Conservation (phyloP, 2,113 vertebrate genomes). For the Tachuris rubrigastra region DNA sequence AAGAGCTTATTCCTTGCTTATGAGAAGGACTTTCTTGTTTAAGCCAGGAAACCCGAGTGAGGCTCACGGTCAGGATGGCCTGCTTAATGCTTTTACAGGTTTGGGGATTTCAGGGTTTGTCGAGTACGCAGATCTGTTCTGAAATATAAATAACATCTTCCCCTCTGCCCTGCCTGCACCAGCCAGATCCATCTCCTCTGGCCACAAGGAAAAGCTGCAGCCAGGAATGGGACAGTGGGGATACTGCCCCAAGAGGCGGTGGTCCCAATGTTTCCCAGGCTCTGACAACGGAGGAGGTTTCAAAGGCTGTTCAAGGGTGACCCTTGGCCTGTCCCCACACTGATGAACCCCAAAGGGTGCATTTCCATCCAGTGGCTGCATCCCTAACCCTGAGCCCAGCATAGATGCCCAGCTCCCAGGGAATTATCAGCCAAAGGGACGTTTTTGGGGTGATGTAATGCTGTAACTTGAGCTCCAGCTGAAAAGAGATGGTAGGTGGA, state of each 20-base stretch:
- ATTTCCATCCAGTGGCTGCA: not conserved
- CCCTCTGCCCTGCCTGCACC: not conserved
- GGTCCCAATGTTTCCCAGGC: fast-evolving
- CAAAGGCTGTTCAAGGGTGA: not conserved
- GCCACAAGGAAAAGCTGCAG: not conserved
- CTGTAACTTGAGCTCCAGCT: slow-evolving; percentile 48
- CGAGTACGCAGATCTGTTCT: not conserved
- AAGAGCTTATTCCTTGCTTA: slow-evolving; percentile 29
- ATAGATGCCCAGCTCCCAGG: not conserved
- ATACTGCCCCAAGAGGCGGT: fast-evolving
- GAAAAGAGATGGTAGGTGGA: slow-evolving; percentile 45
- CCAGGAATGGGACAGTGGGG: not conserved
- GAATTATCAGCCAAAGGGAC: slow-evolving; percentile 43
- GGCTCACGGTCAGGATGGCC: slow-evolving; percentile 36
- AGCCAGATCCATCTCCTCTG: not conserved
- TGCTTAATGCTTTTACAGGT: slow-evolving; percentile 68
- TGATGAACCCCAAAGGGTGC: not conserved
- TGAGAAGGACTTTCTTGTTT: slow-evolving; percentile 60
- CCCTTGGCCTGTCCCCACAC: not conserved
- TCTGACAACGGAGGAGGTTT: not conserved
- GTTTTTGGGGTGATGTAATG: slow-evolving; percentile 60
- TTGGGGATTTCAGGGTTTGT: slow-evolving; percentile 33
- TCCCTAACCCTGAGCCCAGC: fast-evolving
- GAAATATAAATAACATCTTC: slow-evolving; percentile 43
- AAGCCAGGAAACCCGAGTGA: slow-evolving; percentile 27